Conservation (phyloP, 2,888 invertebrate species). For the Zhuqinia jingwanae region DNA sequence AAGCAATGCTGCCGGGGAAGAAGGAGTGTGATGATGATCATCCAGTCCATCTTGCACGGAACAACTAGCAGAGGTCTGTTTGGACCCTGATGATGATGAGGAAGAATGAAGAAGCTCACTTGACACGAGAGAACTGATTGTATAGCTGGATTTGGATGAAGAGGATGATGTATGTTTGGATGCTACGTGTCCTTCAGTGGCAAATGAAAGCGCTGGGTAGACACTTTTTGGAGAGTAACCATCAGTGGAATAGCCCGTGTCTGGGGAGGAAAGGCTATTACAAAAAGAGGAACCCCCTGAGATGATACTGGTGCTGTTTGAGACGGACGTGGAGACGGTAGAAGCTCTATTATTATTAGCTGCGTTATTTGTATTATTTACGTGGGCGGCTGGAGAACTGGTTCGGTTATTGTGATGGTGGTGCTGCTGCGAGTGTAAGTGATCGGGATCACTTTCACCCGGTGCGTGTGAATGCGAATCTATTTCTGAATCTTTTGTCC, state of each 20-base stretch:
- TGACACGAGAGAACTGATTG: conserved; percentile 78
- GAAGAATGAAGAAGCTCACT: conserved; percentile 69
- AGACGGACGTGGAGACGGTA: conserved; percentile 64
- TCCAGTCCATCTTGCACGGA: conserved; percentile 77
- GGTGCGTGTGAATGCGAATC: conserved; percentile 18
- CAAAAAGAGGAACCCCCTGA: conserved; percentile 77
- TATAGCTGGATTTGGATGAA: conserved; percentile 76
- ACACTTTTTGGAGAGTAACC: conserved; percentile 79
- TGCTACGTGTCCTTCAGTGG: conserved; percentile 68
- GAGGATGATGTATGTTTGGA: conserved; percentile 59
- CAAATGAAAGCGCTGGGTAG: conserved; percentile 78
- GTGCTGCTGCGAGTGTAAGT: conserved; percentile 3
- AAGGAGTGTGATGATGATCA: conserved; percentile 66
- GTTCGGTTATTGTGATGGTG: conserved; percentile 33
- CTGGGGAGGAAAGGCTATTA: conserved; percentile 79
- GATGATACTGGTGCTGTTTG: conserved; percentile 75
- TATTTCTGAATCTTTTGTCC: conserved; percentile 25
- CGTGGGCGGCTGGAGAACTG: conserved; percentile 12
- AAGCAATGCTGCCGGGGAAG: conserved; percentile 55
- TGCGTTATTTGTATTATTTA: background rate
- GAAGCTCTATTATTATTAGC: conserved; percentile 32
- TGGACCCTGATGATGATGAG: conserved; percentile 29
- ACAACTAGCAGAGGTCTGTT: conserved; percentile 66
- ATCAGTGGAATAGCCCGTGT: conserved; percentile 79
- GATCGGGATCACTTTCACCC: conserved; percentile 51